Percentiles rank a stretch among this genome's conserved stretches.
These are phyloP conservation scores for Ophion costatus DNA, from an alignment of 2,888 invertebrate species.

Conservation along the genomic window DNA sequence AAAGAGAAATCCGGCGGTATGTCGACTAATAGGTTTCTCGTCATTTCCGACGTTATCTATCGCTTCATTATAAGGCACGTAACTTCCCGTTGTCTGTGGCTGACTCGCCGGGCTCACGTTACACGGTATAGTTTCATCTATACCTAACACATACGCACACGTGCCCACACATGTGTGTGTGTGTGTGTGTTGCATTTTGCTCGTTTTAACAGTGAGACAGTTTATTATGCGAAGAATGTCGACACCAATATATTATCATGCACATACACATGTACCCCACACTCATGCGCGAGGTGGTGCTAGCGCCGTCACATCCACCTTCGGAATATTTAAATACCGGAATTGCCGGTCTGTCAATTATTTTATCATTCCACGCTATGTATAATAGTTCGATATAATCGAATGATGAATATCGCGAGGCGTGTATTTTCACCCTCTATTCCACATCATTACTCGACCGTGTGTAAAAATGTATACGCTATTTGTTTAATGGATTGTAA, in stretches of 20 bases:
- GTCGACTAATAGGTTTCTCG: slow-evolving; percentile 59
- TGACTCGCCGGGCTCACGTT: slow-evolving; percentile 30
- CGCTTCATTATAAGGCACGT: slow-evolving; percentile 61
- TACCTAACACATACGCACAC: slow-evolving; percentile 8
- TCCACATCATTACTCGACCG: too few species aligned
- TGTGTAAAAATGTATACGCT: too few species aligned
- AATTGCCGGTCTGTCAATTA: slow-evolving; percentile 58
- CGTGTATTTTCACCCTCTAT: slow-evolving; percentile 9
- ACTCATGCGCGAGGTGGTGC: neutral
- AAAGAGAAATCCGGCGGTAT: slow-evolving; percentile 56
- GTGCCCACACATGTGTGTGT: too few species aligned
- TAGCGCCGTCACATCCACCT: slow-evolving; percentile 43
- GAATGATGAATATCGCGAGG: slow-evolving; percentile 8
- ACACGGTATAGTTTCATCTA: slow-evolving; percentile 17
- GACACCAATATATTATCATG: slow-evolving; percentile 63
- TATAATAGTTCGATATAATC: slow-evolving; percentile 24
- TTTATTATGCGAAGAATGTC: slow-evolving; percentile 65
- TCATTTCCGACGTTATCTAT: slow-evolving; percentile 62
- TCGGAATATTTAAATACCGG: slow-evolving; percentile 59
- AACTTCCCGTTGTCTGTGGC: slow-evolving; percentile 51
- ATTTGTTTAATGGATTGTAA: too few species aligned
- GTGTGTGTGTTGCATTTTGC: too few species aligned
- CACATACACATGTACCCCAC: neutral
- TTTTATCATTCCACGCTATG: slow-evolving; percentile 50
- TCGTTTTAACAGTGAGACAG: slow-evolving; percentile 59